These are phyloP conservation scores for Botrylloides violaceus DNA, from an alignment of 23 tunicate species.

Conservation along the genomic window DNA sequence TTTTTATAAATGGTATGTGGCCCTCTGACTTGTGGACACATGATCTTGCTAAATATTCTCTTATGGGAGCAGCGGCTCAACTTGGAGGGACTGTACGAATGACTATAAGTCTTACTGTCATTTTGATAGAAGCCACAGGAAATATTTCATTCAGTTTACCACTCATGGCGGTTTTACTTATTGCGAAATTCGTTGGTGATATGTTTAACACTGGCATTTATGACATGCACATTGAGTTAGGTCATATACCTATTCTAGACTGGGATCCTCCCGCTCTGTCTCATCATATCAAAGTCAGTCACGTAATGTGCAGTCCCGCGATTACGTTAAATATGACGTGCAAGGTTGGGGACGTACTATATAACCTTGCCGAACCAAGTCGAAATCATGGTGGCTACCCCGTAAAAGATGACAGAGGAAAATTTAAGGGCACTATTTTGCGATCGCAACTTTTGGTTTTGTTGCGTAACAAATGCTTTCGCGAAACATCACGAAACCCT, in stretches of 20 bases:
- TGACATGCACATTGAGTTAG: slow-evolving; percentile 71
- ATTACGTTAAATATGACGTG: slow-evolving; percentile 12
- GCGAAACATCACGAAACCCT: slow-evolving; percentile 43
- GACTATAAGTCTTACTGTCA: slow-evolving; percentile 92
- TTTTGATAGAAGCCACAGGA: slow-evolving; percentile 84
- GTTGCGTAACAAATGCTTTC: slow-evolving; percentile 42
- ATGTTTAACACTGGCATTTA: slow-evolving; percentile 69
- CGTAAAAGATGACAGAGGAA: slow-evolving; percentile 58
- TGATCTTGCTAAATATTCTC: slow-evolving; percentile 75
- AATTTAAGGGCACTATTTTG: slow-evolving; percentile 76
- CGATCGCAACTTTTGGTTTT: slow-evolving; percentile 59
- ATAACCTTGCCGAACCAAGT: slow-evolving; percentile 30
- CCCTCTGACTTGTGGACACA: neutral
- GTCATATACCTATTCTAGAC: slow-evolving; percentile 70
- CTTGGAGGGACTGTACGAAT: slow-evolving; percentile 86
- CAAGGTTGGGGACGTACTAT: slow-evolving; percentile 3
- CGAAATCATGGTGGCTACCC: slow-evolving; percentile 82
- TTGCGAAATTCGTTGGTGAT: slow-evolving; percentile 90
- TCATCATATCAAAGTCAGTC: neutral
- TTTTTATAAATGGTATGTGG: slow-evolving; percentile 23
- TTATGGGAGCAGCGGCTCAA: slow-evolving; percentile 91
- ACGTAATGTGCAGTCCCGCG: slow-evolving; percentile 9
- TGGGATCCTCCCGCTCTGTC: slow-evolving; percentile 73
- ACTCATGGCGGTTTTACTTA: slow-evolving; percentile 78
- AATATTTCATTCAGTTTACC: slow-evolving; percentile 72